Conservation (phyloP, 2,888 invertebrate genomes). For the Xestia xanthographa region DNA sequence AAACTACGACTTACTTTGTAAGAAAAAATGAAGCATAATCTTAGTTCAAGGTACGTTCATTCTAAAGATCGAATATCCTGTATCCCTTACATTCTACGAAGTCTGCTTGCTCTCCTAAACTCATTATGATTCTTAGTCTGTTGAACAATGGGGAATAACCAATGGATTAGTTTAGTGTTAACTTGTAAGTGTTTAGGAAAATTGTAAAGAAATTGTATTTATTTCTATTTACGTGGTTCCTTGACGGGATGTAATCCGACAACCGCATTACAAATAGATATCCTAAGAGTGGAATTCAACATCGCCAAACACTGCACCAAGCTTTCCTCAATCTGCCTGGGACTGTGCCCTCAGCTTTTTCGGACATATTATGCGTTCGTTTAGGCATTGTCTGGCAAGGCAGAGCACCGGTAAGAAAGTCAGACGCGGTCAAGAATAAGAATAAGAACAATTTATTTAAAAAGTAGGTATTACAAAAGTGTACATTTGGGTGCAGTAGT, state of each 20-base stretch:
- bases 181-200: background rate
- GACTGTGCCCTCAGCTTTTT: no score
- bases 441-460: no score
- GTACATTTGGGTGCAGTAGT: no score
- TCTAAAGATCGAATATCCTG: background rate
- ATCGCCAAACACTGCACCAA: no score
- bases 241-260: background rate
- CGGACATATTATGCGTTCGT: no score
- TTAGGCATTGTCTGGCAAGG: no score
- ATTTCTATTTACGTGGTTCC: background rate
- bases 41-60: constrained; percentile 15
- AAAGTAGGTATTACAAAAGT: no score
- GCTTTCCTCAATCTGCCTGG: no score
- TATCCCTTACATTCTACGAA: background rate
- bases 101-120: no score
- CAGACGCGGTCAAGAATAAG: no score
- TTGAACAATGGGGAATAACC: background rate
- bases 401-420: no score
- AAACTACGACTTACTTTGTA: background rate
- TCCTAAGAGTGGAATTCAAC: background rate
- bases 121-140: background rate
- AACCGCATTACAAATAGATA: background rate
- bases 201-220: background rate
- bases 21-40: constrained; percentile 7
- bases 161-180: background rate